A percentile compares a stretch with the other conserved stretches of the same genome.
These are phyloP conservation scores for Cyrtorhinus lividipennis DNA, from an alignment of 1,140 invertebrate species.

Conservation along the genomic window DNA sequence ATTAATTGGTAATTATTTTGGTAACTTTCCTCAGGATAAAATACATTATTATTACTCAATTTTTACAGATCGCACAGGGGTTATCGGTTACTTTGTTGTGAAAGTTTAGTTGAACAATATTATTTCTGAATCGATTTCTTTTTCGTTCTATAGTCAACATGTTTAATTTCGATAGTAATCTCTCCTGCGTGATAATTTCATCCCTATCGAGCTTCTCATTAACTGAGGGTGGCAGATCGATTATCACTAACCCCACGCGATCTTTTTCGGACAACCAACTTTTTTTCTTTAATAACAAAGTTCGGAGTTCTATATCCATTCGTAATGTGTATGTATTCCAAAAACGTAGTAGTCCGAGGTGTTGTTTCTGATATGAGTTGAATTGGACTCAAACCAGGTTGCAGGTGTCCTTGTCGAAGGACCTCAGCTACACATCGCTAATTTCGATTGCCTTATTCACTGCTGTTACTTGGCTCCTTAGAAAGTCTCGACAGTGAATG, in stretches of 20 bases:
- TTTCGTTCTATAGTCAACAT: neutral
- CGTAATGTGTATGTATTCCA: neutral
- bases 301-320: neutral
- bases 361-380: neutral
- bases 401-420: too few species aligned
- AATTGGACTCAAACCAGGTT: neutral
- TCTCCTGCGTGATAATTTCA: neutral
- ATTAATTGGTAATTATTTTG: neutral
- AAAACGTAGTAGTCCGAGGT: conserved; percentile 2
- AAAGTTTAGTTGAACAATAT: neutral
- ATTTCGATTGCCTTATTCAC: too few species aligned
- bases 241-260: neutral
- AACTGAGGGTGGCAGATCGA: neutral
- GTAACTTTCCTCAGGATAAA: neutral
- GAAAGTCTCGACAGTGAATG: too few species aligned
- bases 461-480: too few species aligned
- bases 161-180: neutral
- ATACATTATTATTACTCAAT: neutral
- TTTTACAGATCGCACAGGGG: neutral
- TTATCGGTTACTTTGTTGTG: neutral
- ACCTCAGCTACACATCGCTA: too few species aligned
- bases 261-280: neutral
- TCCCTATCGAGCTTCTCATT: conserved; percentile 1
- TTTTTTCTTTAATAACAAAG: neutral
- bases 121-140: neutral